Evolutionary conservation across 2,888 invertebrate genomes (phyloP), one percentile per base, ranked within the genome.

Genomic region (Dasysyrphus tricinctus): DNA sequence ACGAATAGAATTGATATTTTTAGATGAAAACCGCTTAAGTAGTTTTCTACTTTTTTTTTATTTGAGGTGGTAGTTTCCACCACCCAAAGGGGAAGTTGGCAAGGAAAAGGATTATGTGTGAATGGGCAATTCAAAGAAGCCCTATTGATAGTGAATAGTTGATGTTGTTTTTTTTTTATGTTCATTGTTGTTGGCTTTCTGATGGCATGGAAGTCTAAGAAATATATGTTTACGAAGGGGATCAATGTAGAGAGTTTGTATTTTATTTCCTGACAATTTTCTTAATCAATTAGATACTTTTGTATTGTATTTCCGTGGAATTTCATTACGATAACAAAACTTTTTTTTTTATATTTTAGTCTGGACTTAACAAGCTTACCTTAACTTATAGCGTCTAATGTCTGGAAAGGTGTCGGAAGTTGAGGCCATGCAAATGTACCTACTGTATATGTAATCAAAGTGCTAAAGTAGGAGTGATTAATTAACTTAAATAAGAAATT

Each of bases 41-140:
- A 39, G 57, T 42, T 56, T 74, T 74, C 42, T 47, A 47, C 16
- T 29, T 19, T 49, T 59, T 39, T 29, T 19, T 80, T 74, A 9
- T 24, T 24, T 56, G 44, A 19, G 32, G 32, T 9, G 24, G 12
- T 51, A 44, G 59, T 59, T 74, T 57, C 32, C 11, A 37, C 1
- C n/a, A n/a, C 24, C 6, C 57, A 65, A 42, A 61, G 7, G 47
- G 16, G 16, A 16, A 19, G 19, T 59, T 49, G 14, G 37, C 59
- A 51, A 47, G 19, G 32, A 56, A 24, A 44, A 19, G 39, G 73
- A 73, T 73, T 79, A 80, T 69, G 67, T 61, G 59, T 42, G 59
- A 80, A 74, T 67, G 42, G 67, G 59, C 57, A 59, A 69, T 61
- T 69, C 34, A 65, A 44, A 70, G 80, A 80, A 80, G 75, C 80